Evolutionary conservation across 2,113 vertebrate species (phyloP), one percentile per base, ranked within the genome.

Genomic region (Choloepus hoffmanni): DNA sequence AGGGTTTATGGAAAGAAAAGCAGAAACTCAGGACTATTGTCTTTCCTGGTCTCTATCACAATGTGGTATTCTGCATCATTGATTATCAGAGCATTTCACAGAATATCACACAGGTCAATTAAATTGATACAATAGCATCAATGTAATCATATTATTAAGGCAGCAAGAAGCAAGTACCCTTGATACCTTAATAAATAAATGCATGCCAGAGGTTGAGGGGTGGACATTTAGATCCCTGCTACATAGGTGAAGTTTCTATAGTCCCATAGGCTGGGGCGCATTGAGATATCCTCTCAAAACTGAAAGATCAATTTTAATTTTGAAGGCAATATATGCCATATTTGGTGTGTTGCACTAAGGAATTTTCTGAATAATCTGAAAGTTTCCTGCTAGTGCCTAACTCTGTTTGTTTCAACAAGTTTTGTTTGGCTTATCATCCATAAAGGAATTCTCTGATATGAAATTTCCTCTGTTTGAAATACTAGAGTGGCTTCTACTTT

Each of bases 361-460:
- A 83, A 85, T 85, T 89, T 88, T 70, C 19, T 85, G 67, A 65
- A 53, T 86, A 78, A 55, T 19, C 7, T n/a, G 50, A 92, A 45
- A 7, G 12, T 24, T 90, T 85, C n/a, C 72, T 92, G 62, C 40
- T 45, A 28, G 94, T 78, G 33, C 85, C 60, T 90, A 70, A 53
- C 15, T 95, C 24, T 89, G 8, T 85, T 67, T 94, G 48, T 33
- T 72, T 89, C 15, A 78, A 73, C 78, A 74, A 79, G 58, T 93
- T 48, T 89, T 85, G 40, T 81, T 94, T 78, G 68, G 58, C 24
- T 92, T 94, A 90, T 92, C 55, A 78, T 8, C 79, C 26, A 63
- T 55, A 50, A 92, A 96, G 16, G 53, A 55, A 68, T 63, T 85
- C 9, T 14, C 16, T 60, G 58, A 43, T 45, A 12, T 21, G 10